These are phyloP conservation scores for Pseudoatta argentina DNA, from an alignment of 1,140 invertebrate genomes.

Conservation along the genomic window DNA sequence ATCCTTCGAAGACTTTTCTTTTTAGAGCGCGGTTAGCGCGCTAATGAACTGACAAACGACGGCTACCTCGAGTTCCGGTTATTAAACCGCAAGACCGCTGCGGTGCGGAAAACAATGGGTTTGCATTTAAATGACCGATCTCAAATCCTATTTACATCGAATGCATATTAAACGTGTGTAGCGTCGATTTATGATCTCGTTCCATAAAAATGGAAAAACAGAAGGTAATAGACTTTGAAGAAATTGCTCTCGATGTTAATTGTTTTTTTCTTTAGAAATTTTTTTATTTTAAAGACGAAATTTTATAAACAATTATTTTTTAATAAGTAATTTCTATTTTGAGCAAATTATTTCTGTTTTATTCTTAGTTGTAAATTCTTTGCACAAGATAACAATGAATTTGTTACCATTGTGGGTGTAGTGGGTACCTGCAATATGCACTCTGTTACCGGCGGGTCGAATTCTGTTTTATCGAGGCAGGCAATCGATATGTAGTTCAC, in stretches of 20 bases:
- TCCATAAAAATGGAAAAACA: background rate
- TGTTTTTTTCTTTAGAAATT: background rate
- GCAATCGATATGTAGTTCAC: background rate
- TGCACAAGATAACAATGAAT: slow-evolving; percentile 17
- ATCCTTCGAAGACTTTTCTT: slow-evolving; percentile 55
- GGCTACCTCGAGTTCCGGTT: slow-evolving; percentile 69
- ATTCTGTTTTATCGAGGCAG: slow-evolving; percentile 68
- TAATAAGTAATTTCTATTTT: background rate
- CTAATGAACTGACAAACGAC: slow-evolving; percentile 75
- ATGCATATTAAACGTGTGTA: background rate
- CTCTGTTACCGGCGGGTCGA: slow-evolving; percentile 55
- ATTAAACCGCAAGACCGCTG: slow-evolving; percentile 70
- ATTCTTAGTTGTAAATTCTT: slow-evolving; percentile 22
- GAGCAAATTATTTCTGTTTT: slow-evolving; percentile 11
- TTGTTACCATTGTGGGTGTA: slow-evolving; percentile 47
- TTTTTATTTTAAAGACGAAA: background rate
- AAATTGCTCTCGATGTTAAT: background rate
- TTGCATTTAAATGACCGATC: slow-evolving; percentile 3
- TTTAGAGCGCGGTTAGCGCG: slow-evolving; percentile 67
- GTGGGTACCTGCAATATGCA: slow-evolving; percentile 50
- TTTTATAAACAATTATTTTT: background rate
- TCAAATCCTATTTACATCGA: background rate
- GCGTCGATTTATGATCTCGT: background rate
- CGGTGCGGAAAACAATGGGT: slow-evolving; percentile 20
- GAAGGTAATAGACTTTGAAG: background rate